Percentiles rank a stretch among this genome's conserved stretches.
These are phyloP conservation scores for Gnathonemus longibarbis DNA, from an alignment of 2,113 vertebrate species.

Conservation along the genomic window DNA sequence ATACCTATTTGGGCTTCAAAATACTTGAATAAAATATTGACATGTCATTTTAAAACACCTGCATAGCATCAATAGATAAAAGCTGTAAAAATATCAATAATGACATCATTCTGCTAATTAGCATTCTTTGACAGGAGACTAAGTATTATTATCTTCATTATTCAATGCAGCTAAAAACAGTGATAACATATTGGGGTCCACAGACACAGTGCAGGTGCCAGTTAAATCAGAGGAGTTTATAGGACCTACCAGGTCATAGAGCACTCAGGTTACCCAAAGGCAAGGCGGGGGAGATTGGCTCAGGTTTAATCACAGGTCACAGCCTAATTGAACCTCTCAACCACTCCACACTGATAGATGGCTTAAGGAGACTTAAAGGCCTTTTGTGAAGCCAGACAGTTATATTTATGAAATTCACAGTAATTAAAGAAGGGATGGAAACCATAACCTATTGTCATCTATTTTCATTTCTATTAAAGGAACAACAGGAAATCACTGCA, in stretches of 20 bases:
- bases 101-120: constrained; percentile 2
- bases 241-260: neutral
- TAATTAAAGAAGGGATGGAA: neutral
- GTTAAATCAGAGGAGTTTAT: neutral
- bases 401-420: neutral
- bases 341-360: neutral
- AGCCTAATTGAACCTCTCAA: neutral
- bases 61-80: neutral
- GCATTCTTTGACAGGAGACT: neutral
- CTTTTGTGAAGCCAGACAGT: neutral
- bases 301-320: neutral
- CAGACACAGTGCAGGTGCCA: neutral
- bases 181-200: neutral
- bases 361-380: neutral
- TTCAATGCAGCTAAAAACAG: neutral
- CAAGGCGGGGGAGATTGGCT: neutral
- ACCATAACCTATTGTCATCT: neutral
- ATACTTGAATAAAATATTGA: neutral
- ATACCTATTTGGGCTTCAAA: neutral
- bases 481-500: neutral
- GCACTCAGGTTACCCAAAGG: neutral
- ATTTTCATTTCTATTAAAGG: neutral
- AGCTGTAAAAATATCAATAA: neutral
- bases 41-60: constrained; percentile 6
- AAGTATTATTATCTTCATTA: neutral